Base-by-base conservation (phyloP, 1,140 invertebrate genomes). In the Phenacoccus solenopsis region DNA sequence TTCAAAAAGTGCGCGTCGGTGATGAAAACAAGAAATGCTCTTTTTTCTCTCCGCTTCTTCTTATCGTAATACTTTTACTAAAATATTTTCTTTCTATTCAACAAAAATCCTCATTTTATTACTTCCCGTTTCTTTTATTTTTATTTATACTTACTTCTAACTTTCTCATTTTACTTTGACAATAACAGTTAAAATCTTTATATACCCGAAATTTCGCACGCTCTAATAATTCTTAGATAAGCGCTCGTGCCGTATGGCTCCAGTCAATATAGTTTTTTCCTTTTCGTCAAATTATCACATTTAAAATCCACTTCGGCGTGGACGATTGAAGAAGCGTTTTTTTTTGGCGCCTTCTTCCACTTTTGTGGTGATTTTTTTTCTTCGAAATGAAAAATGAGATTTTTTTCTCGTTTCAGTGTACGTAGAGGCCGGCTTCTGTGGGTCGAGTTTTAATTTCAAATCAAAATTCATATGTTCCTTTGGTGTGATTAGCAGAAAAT, bases 81-180 rank as follows among this genome's bases (percentile, higher is more conserved):
- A 49, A 49, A 49, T 49, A 49, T 49, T 49, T 49, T 49, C 38
- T 49, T 49, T 49, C 38, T 49, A 49, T 49, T 49, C 38, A 49
- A 49, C 12, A 49, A 49, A 49, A 49, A 49, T 49, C 5, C 38
- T 49, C 38, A n/a, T 49, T 49, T 49, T 49, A 49, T 49, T 49
- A 49, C 38, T 49, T 49, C 38, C 16, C 38, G 38, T n/a, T 49
- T 49, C 38, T 49, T 49, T 49, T 49, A 49, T 49, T 49, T 49
- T 49, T 49, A 49, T 49, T 49, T 49, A 9, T 49, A 49, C n/a
- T n/a, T n/a, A n/a, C 38, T 32, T 32, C 38, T 9, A 49, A 5
- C 16, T 49, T 49, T 49, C 16, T 49, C 16, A 16, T 49, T 49
- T 16, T 49, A 9, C 38, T 4, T 49, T 49, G 38, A 49, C 16